Conservation (phyloP, 2,797 vertebrate genomes). For the Gambelia wislizenii region DNA sequence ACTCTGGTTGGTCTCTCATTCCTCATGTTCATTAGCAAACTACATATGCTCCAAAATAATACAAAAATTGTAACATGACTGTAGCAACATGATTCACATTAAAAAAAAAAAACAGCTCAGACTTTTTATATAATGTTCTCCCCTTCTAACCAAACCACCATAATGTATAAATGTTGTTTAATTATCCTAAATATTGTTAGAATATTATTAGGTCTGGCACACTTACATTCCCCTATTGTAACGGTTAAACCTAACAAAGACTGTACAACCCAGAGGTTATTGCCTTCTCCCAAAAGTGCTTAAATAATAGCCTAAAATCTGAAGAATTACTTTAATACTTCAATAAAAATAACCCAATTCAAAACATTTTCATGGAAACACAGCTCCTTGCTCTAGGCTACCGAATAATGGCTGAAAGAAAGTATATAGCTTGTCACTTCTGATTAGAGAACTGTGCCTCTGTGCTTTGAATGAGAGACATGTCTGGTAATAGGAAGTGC, state of each 20-base stretch:
- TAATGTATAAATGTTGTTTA: constrained; percentile 76
- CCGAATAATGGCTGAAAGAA: constrained; percentile 94
- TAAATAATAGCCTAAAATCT: constrained; percentile 97
- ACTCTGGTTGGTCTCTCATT: background rate
- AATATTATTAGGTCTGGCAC: constrained; percentile 67
- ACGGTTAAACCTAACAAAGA: constrained; percentile 81
- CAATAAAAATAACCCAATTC: constrained; percentile 99
- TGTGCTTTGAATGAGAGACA: constrained; percentile 94
- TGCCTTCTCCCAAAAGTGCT: constrained; percentile 86
- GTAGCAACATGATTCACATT: constrained; percentile 47
- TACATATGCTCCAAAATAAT: background rate
- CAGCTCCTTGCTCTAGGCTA: constrained; percentile 93
- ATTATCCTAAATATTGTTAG: constrained; percentile 75
- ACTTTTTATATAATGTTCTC: constrained; percentile 55
- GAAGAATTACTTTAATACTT: constrained; percentile 99
- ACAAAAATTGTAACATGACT: constrained; percentile 38
- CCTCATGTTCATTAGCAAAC: background rate
- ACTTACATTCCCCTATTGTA: constrained; percentile 73
- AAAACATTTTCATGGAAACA: constrained; percentile 95
- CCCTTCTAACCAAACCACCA: constrained; percentile 70
- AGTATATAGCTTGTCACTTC: constrained; percentile 97
- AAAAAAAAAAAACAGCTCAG: constrained; percentile 46
- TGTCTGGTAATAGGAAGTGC: constrained; percentile 93
- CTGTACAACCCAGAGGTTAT: constrained; percentile 81
- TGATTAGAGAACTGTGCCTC: constrained; percentile 94